phyloP scores from a whole-genome alignment of 2,888 invertebrate species.

The Chrysolina americana region DNA sequence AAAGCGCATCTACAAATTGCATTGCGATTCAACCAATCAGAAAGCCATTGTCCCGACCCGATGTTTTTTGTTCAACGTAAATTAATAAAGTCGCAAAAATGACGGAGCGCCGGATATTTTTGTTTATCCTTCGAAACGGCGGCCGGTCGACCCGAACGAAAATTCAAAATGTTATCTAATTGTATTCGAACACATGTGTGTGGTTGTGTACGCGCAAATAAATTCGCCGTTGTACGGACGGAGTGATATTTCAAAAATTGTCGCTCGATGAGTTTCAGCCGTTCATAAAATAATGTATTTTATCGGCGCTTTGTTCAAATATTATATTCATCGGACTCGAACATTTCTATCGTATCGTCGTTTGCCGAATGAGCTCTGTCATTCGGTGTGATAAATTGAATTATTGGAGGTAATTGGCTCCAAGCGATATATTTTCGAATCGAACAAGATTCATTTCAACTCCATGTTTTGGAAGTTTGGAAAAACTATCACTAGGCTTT shows the following conservation, averaged over 20 bases:
- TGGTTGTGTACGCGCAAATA: slow-evolving; percentile 36
- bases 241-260: slow-evolving; percentile 20
- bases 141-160: slow-evolving; percentile 58
- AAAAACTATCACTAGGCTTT: too few relatives aligned
- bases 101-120: slow-evolving; percentile 54
- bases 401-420: slow-evolving; percentile 5
- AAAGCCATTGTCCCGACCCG: slow-evolving; percentile 67
- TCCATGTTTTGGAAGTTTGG: background rate
- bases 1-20: slow-evolving; percentile 70
- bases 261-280: background rate
- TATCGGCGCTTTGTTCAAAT: slow-evolving; percentile 29
- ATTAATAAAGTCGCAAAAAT: slow-evolving; percentile 65
- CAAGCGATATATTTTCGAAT: background rate
- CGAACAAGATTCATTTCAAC: background rate
- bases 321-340: slow-evolving; percentile 23
- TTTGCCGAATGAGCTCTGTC: slow-evolving; percentile 12
- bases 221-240: slow-evolving; percentile 1
- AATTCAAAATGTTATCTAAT: slow-evolving; percentile 60
- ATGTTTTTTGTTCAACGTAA: slow-evolving; percentile 61
- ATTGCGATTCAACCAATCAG: slow-evolving; percentile 71
- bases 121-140: slow-evolving; percentile 55
- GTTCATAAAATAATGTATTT: slow-evolving; percentile 28
- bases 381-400: slow-evolving; percentile 12
- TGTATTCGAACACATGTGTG: slow-evolving; percentile 50
- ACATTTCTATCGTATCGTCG: slow-evolving; percentile 29